Conservation (phyloP, 2,888 invertebrate species). For the Orthosia cruda region DNA sequence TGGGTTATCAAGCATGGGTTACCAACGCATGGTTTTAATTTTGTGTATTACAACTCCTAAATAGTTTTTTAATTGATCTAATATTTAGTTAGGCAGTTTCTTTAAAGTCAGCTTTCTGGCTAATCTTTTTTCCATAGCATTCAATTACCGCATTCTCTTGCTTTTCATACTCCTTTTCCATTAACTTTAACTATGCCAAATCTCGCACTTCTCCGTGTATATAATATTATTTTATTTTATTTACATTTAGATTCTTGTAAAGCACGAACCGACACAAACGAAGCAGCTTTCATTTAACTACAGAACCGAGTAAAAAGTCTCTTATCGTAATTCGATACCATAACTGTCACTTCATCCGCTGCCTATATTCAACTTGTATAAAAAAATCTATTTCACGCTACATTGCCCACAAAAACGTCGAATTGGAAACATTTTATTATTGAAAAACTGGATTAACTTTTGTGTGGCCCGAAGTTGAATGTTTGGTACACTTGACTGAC, state of each 20-base stretch:
- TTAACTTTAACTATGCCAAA: not conserved
- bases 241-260: not conserved
- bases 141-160: too few species aligned
- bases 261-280: not conserved
- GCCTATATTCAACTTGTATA: slow-evolving; percentile 18
- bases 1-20: too few species aligned
- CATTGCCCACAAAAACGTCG: slow-evolving; percentile 57
- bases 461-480: slow-evolving; percentile 42
- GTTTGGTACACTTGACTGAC: slow-evolving; percentile 43
- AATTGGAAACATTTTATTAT: slow-evolving; percentile 57
- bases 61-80: too few species aligned
- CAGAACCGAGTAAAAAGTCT: slow-evolving; percentile 20
- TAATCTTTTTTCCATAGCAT: too few species aligned
- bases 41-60: not conserved
- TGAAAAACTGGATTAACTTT: slow-evolving; percentile 62
- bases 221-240: not conserved
- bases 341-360: slow-evolving; percentile 47
- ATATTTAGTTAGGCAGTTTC: too few species aligned
- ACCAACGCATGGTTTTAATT: not conserved
- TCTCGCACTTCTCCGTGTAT: too few species aligned
- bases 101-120: too few species aligned
- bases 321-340: slow-evolving; percentile 37
- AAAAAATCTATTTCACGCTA: slow-evolving; percentile 64
- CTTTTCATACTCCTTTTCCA: too few species aligned
- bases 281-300: not conserved